A percentile compares a stretch with the other conserved stretches of the same genome.
Conservation (phyloP, 2,113 vertebrate species). For the Pachyramphus minor region DNA sequence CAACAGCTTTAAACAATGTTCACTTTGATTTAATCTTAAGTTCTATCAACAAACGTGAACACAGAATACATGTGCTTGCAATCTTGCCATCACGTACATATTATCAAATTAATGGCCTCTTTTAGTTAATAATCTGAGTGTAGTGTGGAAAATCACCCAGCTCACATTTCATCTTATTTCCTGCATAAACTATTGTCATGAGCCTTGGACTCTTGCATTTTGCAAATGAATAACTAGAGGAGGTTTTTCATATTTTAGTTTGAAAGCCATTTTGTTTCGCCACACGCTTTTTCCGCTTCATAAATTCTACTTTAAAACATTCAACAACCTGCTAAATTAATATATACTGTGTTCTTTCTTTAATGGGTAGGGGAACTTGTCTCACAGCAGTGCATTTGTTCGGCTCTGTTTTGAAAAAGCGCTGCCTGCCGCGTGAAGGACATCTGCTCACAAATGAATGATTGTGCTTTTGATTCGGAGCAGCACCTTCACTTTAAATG, state of each 20-base stretch:
- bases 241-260: conserved; percentile 28
- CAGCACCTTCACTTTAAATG: conserved; percentile 68
- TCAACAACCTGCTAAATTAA: conserved; percentile 74
- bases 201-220: neutral
- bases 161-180: neutral
- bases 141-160: neutral
- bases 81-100: neutral
- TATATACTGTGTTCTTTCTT: conserved; percentile 61
- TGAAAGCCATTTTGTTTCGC: conserved; percentile 64
- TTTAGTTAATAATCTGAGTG: conserved; percentile 2
- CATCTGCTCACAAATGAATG: conserved; percentile 78
- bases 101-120: conserved; percentile 5
- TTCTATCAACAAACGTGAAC: neutral
- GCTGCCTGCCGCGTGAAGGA: conserved; percentile 63
- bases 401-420: conserved; percentile 42
- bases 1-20: neutral
- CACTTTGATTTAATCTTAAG: neutral
- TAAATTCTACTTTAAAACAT: conserved; percentile 69
- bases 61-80: neutral
- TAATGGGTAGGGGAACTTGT: conserved; percentile 53
- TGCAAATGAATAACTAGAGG: neutral
- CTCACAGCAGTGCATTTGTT: conserved; percentile 68
- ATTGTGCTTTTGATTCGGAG: conserved; percentile 78
- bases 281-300: conserved; percentile 61
- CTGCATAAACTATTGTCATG: neutral